A percentile compares a stretch with the other conserved stretches of the same genome.
phyloP scores from a whole-genome alignment of 1,140 invertebrate species.

The Plectrocnemia conspersa region DNA sequence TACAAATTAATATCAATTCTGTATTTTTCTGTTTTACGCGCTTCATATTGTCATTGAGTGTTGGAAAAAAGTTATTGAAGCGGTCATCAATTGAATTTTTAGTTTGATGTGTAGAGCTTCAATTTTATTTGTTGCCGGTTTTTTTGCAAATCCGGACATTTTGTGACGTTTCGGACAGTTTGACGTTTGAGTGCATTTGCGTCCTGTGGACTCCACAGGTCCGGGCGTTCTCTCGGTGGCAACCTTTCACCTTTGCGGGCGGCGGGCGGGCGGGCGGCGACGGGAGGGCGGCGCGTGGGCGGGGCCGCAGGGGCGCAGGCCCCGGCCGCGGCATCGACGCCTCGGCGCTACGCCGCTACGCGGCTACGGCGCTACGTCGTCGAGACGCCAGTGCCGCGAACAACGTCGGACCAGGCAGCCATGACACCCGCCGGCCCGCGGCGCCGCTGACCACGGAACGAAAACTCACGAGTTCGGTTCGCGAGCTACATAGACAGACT shows the following conservation, averaged over 20 bases:
- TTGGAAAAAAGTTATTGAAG: no score
- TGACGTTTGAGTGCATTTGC: neutral
- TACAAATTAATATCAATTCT: no score
- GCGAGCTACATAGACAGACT: no score
- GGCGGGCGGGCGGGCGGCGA: neutral
- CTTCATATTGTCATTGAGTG: no score
- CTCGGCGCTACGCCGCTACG: conserved; percentile 6
- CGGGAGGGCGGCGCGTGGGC: conserved; percentile 11
- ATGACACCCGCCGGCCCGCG: neutral
- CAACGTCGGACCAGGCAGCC: neutral
- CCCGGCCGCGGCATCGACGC: neutral
- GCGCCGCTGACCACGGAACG: conserved; percentile 2
- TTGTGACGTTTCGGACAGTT: no score
- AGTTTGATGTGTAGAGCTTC: no score
- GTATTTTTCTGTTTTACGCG: no score
- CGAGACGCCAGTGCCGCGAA: neutral
- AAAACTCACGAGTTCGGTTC: neutral
- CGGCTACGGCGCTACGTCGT: neutral
- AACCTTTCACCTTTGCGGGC: conserved; percentile 24
- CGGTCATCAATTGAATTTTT: no score
- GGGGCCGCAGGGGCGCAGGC: conserved; percentile 12
- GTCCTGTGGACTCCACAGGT: conserved; percentile 17
- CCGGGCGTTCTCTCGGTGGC: conserved; percentile 3
- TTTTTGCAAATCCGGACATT: no score
- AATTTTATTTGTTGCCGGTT: no score